phyloP scores from a whole-genome alignment of 2,888 invertebrate species.

The Parelbella ahira region DNA sequence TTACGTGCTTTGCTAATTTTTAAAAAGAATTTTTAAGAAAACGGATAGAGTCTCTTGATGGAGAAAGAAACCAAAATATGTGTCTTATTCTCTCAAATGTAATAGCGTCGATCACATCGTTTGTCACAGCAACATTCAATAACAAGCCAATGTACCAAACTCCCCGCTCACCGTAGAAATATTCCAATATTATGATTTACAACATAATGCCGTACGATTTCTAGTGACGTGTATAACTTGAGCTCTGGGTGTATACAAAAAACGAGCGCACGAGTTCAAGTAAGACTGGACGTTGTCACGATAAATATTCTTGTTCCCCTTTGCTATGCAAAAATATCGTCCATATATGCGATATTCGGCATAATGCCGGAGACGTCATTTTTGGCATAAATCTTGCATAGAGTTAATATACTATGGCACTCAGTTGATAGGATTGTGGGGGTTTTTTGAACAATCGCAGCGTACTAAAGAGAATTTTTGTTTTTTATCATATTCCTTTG shows the following conservation, averaged over 20 bases:
- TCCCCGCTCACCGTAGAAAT: constrained; percentile 51
- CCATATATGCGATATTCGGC: constrained; percentile 54
- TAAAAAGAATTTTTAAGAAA: no score
- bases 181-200: constrained; percentile 77
- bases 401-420: constrained; percentile 68
- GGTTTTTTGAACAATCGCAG: constrained; percentile 5
- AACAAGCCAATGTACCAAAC: constrained; percentile 47
- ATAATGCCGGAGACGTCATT: constrained; percentile 54
- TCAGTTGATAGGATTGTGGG: constrained; percentile 40
- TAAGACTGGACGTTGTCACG: constrained; percentile 42
- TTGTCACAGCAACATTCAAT: constrained; percentile 72
- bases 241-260: constrained; percentile 19
- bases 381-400: constrained; percentile 71
- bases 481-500: no score
- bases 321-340: constrained; percentile 74
- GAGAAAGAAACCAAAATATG: no score
- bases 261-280: constrained; percentile 28
- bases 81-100: not conserved
- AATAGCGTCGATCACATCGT: constrained; percentile 43
- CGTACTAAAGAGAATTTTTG: constrained; percentile 3
- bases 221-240: constrained; percentile 31
- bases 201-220: constrained; percentile 45
- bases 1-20: no score
- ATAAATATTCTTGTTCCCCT: constrained; percentile 59
- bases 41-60: no score